Evolutionary conservation across 1,140 invertebrate species (phyloP), one percentile per base, ranked within the genome.

Genomic region (Procambarus virginalis): DNA sequence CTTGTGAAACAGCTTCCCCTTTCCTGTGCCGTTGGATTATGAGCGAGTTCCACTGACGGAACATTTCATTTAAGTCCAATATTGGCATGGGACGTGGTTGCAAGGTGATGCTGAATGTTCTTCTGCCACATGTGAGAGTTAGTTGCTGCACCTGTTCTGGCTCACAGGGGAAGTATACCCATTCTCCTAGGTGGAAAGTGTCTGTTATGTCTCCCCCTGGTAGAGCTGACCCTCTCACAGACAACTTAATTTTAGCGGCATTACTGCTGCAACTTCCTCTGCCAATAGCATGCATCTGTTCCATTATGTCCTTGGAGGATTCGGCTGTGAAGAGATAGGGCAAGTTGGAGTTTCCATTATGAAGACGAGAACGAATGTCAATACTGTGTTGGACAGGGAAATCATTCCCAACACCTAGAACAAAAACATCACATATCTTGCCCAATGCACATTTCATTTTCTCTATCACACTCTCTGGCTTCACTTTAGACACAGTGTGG

Each of bases 381-480:
- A 91, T 58, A 55, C 91, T 91, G 68, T 91, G 88, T 45, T 89
- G 20, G 3, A 91, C 91, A 3, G 86, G 91, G 80, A 91, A 91
- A 2, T 49, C 20, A 34, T 55, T 9, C n/a, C 91, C 91, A 8
- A 89, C 73, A 3, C 91, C 91, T 14, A 91, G 76, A 48, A 91
- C 64, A 22, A 79, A 91, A 1, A 91, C 86, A 49, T 91, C 86
- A 49, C 76, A 68, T 2, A 84, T 58, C 34, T 91, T 91, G 3
- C 81, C 77, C 10, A 1, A 2, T 34, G 73, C 80, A 2, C 48
- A 70, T 20, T 49, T 12, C 60, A 91, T 34, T 20, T 58, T 58
- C 2, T 45, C 60, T 5, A 91, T 88, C 20, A 84, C 64, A 22
- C 0, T 48, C 3, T 68, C 46, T 14, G 91, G 86, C 9, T 68